These are phyloP conservation scores for Antechinus flavipes DNA, from an alignment of 2,113 vertebrate species.

Conservation along the genomic window DNA sequence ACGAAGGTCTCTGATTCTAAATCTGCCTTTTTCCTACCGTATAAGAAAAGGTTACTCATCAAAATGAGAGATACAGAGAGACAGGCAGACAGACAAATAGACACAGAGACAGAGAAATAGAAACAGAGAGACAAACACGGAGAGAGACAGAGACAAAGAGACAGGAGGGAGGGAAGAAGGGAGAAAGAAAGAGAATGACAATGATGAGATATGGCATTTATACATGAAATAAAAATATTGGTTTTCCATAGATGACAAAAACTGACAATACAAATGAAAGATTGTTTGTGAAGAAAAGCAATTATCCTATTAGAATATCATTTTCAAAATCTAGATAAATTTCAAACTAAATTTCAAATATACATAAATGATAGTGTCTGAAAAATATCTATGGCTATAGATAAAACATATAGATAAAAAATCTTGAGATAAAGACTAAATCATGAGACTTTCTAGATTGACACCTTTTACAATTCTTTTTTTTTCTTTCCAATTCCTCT, in stretches of 20 bases:
- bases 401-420: slow-evolving; percentile 14
- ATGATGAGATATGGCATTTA: background rate
- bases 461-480: background rate
- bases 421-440: slow-evolving; percentile 59
- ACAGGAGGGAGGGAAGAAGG: too few relatives aligned
- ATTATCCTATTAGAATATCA: slow-evolving; percentile 27
- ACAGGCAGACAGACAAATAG: too few relatives aligned
- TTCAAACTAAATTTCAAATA: slow-evolving; percentile 71
- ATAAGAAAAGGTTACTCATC: background rate
- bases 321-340: slow-evolving; percentile 71
- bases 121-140: too few relatives aligned
- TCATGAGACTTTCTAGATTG: slow-evolving; percentile 8
- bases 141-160: too few relatives aligned
- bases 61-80: too few relatives aligned
- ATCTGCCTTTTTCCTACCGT: background rate
- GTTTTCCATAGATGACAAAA: slow-evolving; percentile 47
- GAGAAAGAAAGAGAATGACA: background rate
- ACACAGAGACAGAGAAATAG: too few relatives aligned
- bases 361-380: slow-evolving; percentile 71
- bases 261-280: slow-evolving; percentile 70
- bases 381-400: slow-evolving; percentile 44
- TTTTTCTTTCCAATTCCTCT: background rate
- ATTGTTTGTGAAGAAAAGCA: slow-evolving; percentile 71
- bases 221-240: slow-evolving; percentile 33
- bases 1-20: background rate